Evolutionary conservation across 2,113 vertebrate species (phyloP), one percentile per base, ranked within the genome.

Genomic region (Carassius gibelio): DNA sequence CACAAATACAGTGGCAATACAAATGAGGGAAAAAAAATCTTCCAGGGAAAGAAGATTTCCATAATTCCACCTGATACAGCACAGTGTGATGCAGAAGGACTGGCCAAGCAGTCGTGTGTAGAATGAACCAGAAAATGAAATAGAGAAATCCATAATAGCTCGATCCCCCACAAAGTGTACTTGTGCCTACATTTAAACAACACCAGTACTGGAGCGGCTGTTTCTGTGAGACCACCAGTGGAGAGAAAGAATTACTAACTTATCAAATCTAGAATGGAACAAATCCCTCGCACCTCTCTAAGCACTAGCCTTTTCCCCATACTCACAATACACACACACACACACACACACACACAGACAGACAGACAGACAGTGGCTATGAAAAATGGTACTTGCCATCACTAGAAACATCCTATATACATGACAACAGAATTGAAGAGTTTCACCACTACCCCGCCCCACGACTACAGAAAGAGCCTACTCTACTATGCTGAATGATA

Each of bases 1-100:
- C 94, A 96, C 94, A 95, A 96, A 95, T 96, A 96, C 95, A 96
- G 93, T 93, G 94, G 93, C 91, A 94, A 93, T 95, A 96, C 95
- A 96, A 96, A 95, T 93, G 94, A 95, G 88, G 88, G 91, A 93
- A 86, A 48, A 10, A 85, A 84, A 91, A 91, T 86, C 89, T 90
- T 89, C 93, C 87, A n/a, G 86, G 91, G 89, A 89, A 89, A 93
- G 62, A 88, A 84, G 69, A 85, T 90, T 92, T 91, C 90, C 91
- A 90, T 92, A 91, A 90, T 92, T 94, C 93, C 93, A 93, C 87
- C 93, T 89, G 87, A 89, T 91, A 91, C 92, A 88, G 90, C 88
- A 91, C 91, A 92, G 89, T 88, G 88, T 89, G 88, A 84, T 81
- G 75, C 84, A 64, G 14, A 86, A 66, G 81, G 80, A 81, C 88